Evolutionary conservation across 1,140 invertebrate genomes (phyloP), one percentile per base, ranked within the genome.

Genomic region (Chironomus striatipennis): DNA sequence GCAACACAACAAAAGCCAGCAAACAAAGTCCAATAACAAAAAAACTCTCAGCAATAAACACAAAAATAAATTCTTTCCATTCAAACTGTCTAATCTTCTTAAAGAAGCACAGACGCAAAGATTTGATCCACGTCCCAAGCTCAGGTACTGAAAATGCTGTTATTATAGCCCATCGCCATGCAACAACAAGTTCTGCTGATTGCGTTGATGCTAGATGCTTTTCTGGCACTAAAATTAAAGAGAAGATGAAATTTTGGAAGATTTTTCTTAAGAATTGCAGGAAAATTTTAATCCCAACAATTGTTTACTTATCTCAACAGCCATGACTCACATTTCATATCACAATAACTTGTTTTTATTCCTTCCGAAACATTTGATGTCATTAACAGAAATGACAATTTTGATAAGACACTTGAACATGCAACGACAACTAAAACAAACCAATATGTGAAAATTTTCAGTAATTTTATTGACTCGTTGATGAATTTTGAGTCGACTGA

Each of bases 161-260:
- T 74, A 96, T 85, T 43, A 97, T 84, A 76, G 91, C 92, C 95
- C 95, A 97, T 79, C 93, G 92, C 94, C 94, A 97, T 7, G 90
- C 91, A 75, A 95, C 90, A 76, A 92, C 86, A 81, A 96, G 93
- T 75, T 89, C 87, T 74, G 91, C 88, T 8, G 92, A 90, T 75
- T 93, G 82, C 74, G 85, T 87, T 0, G 90, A 90, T 77, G 89
- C 84, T 79, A 90, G 93, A 80, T 90, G 87, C 79, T 90, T 91
- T 79, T 92, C 90, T 78, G 90, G 87, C 80, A 88, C 91, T 92
- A 80, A 21, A 84, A 78, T 9, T n/a, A n/a, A n/a, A n/a, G n/a
- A n/a, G n/a, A n/a, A n/a, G n/a, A n/a, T n/a, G n/a, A n/a, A n/a
- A n/a, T n/a, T n/a, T n/a, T n/a, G n/a, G n/a, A n/a, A n/a, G n/a